phyloP scores from a whole-genome alignment of 2,888 invertebrate genomes.

The Enchytraeus crypticus region DNA sequence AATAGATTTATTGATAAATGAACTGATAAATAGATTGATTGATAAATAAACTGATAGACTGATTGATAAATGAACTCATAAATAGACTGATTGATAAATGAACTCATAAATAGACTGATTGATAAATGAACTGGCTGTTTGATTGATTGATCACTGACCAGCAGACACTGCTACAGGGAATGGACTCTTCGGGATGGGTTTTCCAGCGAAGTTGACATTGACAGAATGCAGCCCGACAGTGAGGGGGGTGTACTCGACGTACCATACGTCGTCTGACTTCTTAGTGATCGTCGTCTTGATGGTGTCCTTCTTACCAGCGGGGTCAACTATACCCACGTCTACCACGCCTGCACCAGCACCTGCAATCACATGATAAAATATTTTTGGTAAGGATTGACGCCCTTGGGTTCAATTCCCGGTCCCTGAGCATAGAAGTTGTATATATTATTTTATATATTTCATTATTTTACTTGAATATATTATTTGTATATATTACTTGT shows the following conservation, averaged over 20 bases:
- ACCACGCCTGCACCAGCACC: slow-evolving; percentile 71
- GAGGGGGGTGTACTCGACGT: slow-evolving; percentile 73
- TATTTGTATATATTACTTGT: too few species aligned
- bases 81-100: too few species aligned
- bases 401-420: slow-evolving; percentile 69
- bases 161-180: slow-evolving; percentile 59
- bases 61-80: too few species aligned
- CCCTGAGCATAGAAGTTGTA: slow-evolving; percentile 71
- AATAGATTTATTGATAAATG: too few species aligned
- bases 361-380: too few species aligned
- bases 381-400: slow-evolving; percentile 64
- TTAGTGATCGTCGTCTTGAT: slow-evolving; percentile 53
- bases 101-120: too few species aligned
- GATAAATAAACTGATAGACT: too few species aligned
- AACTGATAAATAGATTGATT: too few species aligned
- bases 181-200: slow-evolving; percentile 71
- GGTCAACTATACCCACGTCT: slow-evolving; percentile 72
- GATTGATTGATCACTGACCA: slow-evolving; percentile 1
- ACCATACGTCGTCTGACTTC: slow-evolving; percentile 65
- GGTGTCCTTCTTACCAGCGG: slow-evolving; percentile 66
- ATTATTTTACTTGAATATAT: background rate
- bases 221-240: slow-evolving; percentile 70
- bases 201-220: slow-evolving; percentile 69
- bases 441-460: background rate
- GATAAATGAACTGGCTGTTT: too few species aligned